These are phyloP conservation scores for Gonioctena quinquepunctata DNA, from an alignment of 1,140 invertebrate species.

Conservation along the genomic window DNA sequence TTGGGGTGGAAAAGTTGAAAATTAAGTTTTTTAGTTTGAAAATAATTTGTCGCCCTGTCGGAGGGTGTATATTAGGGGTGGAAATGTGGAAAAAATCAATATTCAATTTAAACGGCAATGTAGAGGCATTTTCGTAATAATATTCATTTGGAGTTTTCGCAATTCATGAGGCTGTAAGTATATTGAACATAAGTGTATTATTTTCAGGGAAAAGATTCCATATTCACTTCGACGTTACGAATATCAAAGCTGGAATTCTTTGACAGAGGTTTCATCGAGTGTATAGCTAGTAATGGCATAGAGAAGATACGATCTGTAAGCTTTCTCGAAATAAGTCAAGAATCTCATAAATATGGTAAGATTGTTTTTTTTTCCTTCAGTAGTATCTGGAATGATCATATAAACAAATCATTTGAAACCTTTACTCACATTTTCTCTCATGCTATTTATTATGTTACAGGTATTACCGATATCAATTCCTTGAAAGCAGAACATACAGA, in stretches of 20 bases:
- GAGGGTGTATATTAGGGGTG: no score
- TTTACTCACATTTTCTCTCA: no score
- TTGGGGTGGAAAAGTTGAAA: no score
- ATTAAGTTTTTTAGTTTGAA: not conserved
- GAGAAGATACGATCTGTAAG: slow-evolving; percentile 65
- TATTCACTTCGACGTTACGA: slow-evolving; percentile 58
- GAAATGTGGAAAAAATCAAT: no score
- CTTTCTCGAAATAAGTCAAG: slow-evolving; percentile 61
- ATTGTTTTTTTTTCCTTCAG: no score
- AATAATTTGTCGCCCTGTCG: no score
- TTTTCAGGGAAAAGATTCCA: slow-evolving; percentile 35
- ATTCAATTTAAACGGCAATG: no score
- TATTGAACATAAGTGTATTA: not conserved
- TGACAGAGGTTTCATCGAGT: slow-evolving; percentile 74
- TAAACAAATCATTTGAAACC: no score
- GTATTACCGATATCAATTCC: slow-evolving; percentile 12
- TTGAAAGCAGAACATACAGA: slow-evolving; percentile 26
- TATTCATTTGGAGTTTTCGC: no score
- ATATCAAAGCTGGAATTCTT: slow-evolving; percentile 67
- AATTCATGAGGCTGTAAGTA: no score
- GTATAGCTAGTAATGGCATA: slow-evolving; percentile 66
- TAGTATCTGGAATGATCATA: no score
- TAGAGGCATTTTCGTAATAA: no score
- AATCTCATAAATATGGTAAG: slow-evolving; percentile 35
- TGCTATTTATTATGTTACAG: not conserved